These are phyloP conservation scores for Chinchilla lanigera DNA, from an alignment of 2,113 vertebrate genomes.

Conservation along the genomic window DNA sequence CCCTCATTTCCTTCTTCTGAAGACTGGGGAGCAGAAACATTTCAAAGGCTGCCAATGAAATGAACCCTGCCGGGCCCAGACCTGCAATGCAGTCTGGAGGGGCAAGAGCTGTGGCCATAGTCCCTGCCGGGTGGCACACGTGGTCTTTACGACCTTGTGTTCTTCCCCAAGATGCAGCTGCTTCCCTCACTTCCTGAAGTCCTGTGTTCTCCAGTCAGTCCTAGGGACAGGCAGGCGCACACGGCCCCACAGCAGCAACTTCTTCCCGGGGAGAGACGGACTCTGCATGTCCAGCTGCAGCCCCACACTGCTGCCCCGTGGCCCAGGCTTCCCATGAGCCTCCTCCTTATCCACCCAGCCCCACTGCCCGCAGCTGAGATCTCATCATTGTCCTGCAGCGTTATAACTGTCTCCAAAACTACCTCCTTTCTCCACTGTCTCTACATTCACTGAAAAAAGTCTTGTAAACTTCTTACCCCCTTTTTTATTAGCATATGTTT, in stretches of 20 bases:
- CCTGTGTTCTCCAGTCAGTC: neutral
- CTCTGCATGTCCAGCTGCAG: neutral
- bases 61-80: slow-evolving; percentile 31
- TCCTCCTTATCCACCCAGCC: neutral
- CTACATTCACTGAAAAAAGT: neutral
- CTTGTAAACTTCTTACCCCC: neutral
- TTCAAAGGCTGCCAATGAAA: slow-evolving; percentile 77
- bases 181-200: neutral
- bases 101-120: neutral
- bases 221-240: neutral
- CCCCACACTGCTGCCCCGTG: neutral
- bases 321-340: neutral
- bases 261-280: neutral
- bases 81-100: slow-evolving; percentile 38
- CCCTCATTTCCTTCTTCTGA: slow-evolving; percentile 77
- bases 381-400: neutral
- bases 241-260: neutral
- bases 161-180: neutral
- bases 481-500: neutral
- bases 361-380: neutral
- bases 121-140: slow-evolving; percentile 31
- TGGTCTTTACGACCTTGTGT: neutral
- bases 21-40: slow-evolving; percentile 64
- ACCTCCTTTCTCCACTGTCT: neutral
- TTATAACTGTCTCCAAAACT: neutral